phyloP scores from a whole-genome alignment of 2,113 vertebrate species.

The Hipposideros armiger region DNA sequence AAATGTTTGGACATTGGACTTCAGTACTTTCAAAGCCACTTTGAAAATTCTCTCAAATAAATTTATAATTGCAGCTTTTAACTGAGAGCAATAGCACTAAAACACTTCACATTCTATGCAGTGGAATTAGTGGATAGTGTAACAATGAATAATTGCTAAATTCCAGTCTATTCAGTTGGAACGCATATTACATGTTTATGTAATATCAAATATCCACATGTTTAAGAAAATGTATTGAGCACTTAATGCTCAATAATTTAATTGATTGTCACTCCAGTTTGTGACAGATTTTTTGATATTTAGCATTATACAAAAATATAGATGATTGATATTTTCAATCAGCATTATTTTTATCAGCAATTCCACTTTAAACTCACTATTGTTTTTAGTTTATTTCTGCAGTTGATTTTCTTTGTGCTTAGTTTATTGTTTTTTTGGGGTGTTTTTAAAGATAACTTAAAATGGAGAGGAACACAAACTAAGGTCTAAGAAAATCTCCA shows the following conservation, averaged over 20 bases:
- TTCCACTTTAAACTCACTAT: neutral
- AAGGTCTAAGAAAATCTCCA: neutral
- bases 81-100: neutral
- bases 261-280: neutral
- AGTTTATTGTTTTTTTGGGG: neutral
- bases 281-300: neutral
- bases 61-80: conserved; percentile 62
- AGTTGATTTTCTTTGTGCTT: neutral
- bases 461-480: conserved; percentile 46
- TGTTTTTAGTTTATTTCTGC: neutral
- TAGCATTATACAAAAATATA: neutral
- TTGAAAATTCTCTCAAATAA: conserved; percentile 36
- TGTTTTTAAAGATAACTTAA: neutral
- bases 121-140: conserved; percentile 12
- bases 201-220: neutral
- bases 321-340: neutral
- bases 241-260: neutral
- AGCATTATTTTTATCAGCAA: neutral
- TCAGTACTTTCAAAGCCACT: conserved; percentile 50
- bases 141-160: neutral
- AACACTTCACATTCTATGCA: neutral
- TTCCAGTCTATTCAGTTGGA: neutral
- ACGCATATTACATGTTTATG: neutral
- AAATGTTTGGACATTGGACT: neutral
- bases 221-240: conserved; percentile 15